Evolutionary conservation across 2,888 invertebrate genomes (phyloP), one percentile per base, ranked within the genome.

Genomic region (Leistus spinibarbis): DNA sequence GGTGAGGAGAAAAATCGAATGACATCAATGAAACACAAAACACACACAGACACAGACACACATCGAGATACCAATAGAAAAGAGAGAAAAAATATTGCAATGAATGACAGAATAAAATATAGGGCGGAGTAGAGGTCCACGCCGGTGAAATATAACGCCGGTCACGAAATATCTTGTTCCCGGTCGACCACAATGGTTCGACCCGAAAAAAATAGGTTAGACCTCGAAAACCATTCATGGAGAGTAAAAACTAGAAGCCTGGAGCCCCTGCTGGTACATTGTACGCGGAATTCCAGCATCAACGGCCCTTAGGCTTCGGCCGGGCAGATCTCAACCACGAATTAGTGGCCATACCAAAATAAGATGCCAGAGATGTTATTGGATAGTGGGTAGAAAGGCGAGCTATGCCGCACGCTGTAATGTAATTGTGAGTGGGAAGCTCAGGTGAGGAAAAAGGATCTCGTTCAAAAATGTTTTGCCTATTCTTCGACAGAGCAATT

Each of bases 81-180:
- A 81, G 81, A 75, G 53, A 3, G 10, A 56, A 79, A 79, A 77
- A 79, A 81, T 81, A 81, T 80, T 76, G 81, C 80, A 80, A 81
- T 84, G 84, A 84, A 84, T 83, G 84, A 84, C 83, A 82, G 79
- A 81, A 83, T 82, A 82, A 84, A 84, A 84, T 82, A 79, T 78
- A 79, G 82, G 60, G 60, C 60, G 85, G 84, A 83, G 84, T 83
- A 83, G 24, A 82, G 81, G 78, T 77, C 76, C 81, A 81, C 80
- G 82, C 4, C 40, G 40, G 81, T 83, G 85, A 85, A 85, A 85
- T 85, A 84, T 84, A 84, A 85, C 83, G 82, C 84, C 81, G 81
- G 82, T 81, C 79, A 81, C 82, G 82, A 82, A 84, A 84, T 84
- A 84, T 84, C 85, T 84, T 84, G 84, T 85, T 85, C 84, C 82